Base-by-base conservation (phyloP, 1,140 invertebrate genomes). In the Trypoxylus dichotomus region DNA sequence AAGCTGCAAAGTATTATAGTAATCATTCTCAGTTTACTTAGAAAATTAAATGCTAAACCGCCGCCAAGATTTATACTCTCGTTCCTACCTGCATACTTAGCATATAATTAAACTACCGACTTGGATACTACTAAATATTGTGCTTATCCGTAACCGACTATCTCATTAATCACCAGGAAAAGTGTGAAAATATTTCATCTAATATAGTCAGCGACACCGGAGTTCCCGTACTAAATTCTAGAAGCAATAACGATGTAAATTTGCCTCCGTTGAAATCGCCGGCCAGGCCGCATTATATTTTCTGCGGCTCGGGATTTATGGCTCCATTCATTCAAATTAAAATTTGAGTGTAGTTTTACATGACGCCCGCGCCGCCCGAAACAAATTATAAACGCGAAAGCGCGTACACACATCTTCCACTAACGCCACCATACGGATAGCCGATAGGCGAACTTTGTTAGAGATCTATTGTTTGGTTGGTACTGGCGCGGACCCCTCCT, bases 251-350 rank as follows among this genome's bases (percentile, higher is more conserved):
- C 78, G 79, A 82, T 82, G 81, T 82, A 82, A 82, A 82, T 82
- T 80, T 82, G 78, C 79, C 60, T 76, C 60, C 77, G 79, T 79
- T 79, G 81, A 82, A 82, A 80, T 80, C 81, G 78, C 79, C 78
- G 21, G 76, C 71, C 78, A 78, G 75, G 79, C 78, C 79, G 79
- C 78, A 80, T 82, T 83, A 83, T 81, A 82, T 81, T 83, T 63
- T 83, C 82, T 82, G 78, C 79, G 74, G 76, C 21, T 13, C 75
- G 77, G 79, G 27, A 83, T 83, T 82, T 82, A 82, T 80, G 76
- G 73, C 79, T 76, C 54, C 68, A 78, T 82, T 82, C 81, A 81
- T 82, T 82, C 81, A 82, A 82, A 82, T 82, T 82, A 82, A 82
- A 82, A 82, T 82, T 82, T 82, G 81, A 82, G 81, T 82, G 80